Evolutionary conservation across 2,797 vertebrate species (phyloP), one percentile per base, ranked within the genome.

Genomic region (Danio jaintianensis): DNA sequence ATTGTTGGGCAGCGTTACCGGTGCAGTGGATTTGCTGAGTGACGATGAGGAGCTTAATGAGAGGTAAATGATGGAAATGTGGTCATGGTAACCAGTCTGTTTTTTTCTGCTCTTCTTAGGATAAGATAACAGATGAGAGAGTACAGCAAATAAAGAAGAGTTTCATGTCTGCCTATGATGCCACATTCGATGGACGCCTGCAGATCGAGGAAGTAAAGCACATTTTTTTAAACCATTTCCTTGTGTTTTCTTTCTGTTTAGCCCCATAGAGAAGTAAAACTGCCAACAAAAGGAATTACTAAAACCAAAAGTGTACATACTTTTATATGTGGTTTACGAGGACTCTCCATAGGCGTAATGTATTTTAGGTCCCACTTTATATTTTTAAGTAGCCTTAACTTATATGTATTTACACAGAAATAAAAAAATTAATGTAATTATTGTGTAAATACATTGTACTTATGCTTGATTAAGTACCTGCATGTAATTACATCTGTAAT

Each of bases 141-240:
- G 91, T 96, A 53, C 93, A 93, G 86, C 93, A 86, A 79, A 79
- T 96, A 89, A 98, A 98, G 89, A 85, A 96, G 82, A 91, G 92
- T 56, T 95, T 98, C 36, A 93, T 95, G 95, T 94, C 96, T 0
- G 84, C 92, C 52, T 96, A 95, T 0, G 87, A 94, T 8, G 86
- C 91, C 82, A 94, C 94, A 0, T 82, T 95, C 52, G 96, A 97
- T 2, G 96, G 96, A 59, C 94, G 83, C 48, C 89, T 98, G 59
- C 93, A 94, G 88, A 98, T 99, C 84, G 94, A 98, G 63, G 96
- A 99, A 96, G 98, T 99, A 93, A 10, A 42, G 16, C 7, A 43
- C 7, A 2, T 22, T 75, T 77, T 36, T 29, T 64, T 71, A 5
- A n/a, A 68, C 63, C 75, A 78, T 78, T 64, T 72, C 8, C 70